Percentiles rank a stretch among this genome's conserved stretches.
Evolutionary conservation across 2,888 invertebrate genomes (phyloP).

Genomic region (Drosophila tanythrix): DNA sequence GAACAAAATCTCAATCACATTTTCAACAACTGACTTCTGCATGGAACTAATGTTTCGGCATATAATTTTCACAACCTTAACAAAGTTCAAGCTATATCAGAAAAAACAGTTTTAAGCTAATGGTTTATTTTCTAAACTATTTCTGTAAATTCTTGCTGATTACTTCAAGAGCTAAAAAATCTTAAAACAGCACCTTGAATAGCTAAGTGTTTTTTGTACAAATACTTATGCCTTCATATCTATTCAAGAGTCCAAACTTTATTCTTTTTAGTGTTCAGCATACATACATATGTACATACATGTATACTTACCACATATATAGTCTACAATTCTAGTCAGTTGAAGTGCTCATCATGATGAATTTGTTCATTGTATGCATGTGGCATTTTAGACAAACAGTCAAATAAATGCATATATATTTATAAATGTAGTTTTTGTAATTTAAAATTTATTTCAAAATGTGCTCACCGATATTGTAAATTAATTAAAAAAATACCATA

Average conservation of each 20-base stretch:
- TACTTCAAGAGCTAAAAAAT: neutral
- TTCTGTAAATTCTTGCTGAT: neutral
- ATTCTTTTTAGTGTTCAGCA: conserved; percentile 11
- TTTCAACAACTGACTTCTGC: neutral
- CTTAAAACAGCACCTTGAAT: neutral
- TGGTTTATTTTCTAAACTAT: neutral
- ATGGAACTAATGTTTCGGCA: neutral
- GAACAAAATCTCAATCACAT: neutral
- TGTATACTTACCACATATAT: conserved; percentile 8
- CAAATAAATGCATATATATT: conserved; percentile 20
- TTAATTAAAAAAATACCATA: neutral
- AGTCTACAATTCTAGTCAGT: conserved; percentile 64
- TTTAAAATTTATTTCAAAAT: conserved; percentile 48
- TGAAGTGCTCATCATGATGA: conserved; percentile 16
- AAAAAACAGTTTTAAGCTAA: neutral
- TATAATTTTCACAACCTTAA: neutral
- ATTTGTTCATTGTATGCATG: conserved; percentile 1
- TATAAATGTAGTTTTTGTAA: conserved; percentile 35
- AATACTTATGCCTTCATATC: neutral
- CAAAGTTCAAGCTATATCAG: neutral
- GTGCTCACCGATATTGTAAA: conserved; percentile 77
- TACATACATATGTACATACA: conserved; percentile 3
- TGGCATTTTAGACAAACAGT: conserved; percentile 32
- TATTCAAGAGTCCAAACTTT: neutral
- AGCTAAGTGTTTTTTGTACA: conserved; percentile 8